Base-by-base conservation (phyloP, 2,888 invertebrate species). In the Polydrusus tereticollis region DNA sequence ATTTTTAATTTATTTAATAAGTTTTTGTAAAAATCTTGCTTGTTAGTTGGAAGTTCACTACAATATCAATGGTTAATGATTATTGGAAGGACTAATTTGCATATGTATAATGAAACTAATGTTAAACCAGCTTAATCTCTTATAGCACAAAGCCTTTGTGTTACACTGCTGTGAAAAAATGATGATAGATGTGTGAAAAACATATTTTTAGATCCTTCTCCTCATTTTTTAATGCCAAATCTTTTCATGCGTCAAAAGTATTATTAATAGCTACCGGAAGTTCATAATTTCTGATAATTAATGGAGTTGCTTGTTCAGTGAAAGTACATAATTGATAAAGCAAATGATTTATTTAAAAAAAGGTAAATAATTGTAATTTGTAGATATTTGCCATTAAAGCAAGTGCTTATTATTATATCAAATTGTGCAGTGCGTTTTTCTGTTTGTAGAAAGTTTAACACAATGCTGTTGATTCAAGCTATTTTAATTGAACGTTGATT, bases 361-460 rank as follows among this genome's bases (percentile, higher is more conserved):
- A 43, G 14, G 26, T 2, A 47, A 47, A 62, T 62, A 62, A 62
- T 62, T 47, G 47, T 43, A 62, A 62, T 62, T 62, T 47, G 47
- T 33, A n/a, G n/a, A n/a, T n/a, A 33, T 62, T 47, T 33, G 45
- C 33, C 14, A 47, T 62, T 62, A 47, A 47, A 47, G 45, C 47
- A 20, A 47, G 43, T 45, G 33, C 47, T 47, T 62, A 45, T 45
- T 62, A 62, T 47, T 47, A 18, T 62, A 47, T 33, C 45, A 62
- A 62, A 62, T 62, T 62, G 45, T 47, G 12, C 10, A 12, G 23
- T 26, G 18, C 18, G 29, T 55, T 55, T 55, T 55, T 55, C 52
- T 55, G 18, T 55, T 55, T 55, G 52, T 55, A 55, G 52, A 55
- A 55, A 55, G 52, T 55, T 29, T 10, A 18, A 10, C 29, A 16